Percentiles rank a stretch among this genome's conserved stretches.
These are phyloP conservation scores for Holothuria leucospilota DNA, from an alignment of 53 echinoderm and acorn worm genomes.

Conservation along the genomic window DNA sequence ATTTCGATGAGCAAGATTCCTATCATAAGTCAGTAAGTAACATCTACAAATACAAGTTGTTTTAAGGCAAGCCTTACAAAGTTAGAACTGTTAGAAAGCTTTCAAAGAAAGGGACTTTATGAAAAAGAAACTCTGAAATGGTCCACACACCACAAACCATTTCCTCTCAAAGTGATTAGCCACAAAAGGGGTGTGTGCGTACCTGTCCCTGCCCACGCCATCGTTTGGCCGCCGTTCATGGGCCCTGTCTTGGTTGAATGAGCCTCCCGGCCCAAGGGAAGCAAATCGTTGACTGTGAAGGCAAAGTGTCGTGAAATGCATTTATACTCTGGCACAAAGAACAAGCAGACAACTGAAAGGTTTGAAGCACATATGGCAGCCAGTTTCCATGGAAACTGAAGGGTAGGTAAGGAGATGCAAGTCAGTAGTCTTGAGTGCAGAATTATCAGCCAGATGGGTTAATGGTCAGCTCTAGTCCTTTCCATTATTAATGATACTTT, in stretches of 20 bases:
- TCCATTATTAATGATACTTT: too few relatives aligned
- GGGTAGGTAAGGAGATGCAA: too few relatives aligned
- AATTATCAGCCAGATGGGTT: too few relatives aligned
- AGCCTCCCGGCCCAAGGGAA: conserved; percentile 44
- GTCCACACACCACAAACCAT: conserved; percentile 37
- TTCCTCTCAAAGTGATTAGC: neutral
- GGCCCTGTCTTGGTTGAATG: conserved; percentile 45
- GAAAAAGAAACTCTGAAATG: neutral
- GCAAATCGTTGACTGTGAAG: conserved; percentile 39
- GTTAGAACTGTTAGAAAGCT: too few relatives aligned
- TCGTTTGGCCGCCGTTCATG: conserved; percentile 34
- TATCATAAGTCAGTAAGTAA: too few relatives aligned
- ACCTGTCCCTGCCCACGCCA: conserved; percentile 33
- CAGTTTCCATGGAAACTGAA: too few relatives aligned
- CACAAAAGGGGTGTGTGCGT: conserved; percentile 17
- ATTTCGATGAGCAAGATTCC: too few relatives aligned
- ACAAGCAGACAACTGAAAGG: conserved; percentile 10
- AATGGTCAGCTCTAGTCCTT: too few relatives aligned
- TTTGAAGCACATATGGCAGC: too few relatives aligned
- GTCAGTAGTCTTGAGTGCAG: too few relatives aligned
- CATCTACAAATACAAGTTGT: too few relatives aligned
- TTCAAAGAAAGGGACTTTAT: neutral
- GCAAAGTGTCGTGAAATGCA: conserved; percentile 40
- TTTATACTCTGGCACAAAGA: conserved; percentile 26
- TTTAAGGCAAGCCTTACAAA: too few relatives aligned